Evolutionary conservation across 2,113 vertebrate species (phyloP), one percentile per base, ranked within the genome.

Genomic region (Tor tambroides): DNA sequence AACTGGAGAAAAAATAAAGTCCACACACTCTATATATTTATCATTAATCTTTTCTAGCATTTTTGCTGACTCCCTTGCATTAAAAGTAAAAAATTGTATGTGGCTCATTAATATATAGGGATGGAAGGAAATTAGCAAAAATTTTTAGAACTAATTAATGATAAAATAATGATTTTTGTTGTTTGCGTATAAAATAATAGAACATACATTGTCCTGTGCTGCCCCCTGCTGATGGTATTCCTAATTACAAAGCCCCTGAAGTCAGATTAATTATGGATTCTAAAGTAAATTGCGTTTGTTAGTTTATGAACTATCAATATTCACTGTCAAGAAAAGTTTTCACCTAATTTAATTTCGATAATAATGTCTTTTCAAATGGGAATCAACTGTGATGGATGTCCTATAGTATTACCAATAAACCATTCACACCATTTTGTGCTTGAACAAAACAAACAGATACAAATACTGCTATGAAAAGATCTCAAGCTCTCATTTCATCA

Each of bases 181-280:
- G 56, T 14, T 32, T 63, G 43, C 21, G 3, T 32, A 23, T 21
- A 80, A 54, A n/a, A 56, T 19, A 85, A 85, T 10, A 30, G 3
- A 41, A 38, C 41, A 46, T 21, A 21, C 28, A 32, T 21, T 56
- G 89, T 76, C 61, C 83, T 28, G n/a, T 90, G 88, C 88, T 87
- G 87, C 94, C 92, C 92, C 86, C 94, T 94, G 87, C 92, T 93
- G 94, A 85, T 88, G 56, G 87, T 0, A 59, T 10, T 67, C 30
- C 28, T 35, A 85, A 92, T 81, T 92, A 84, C 91, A 92, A 0
- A 10, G 28, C 28, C 17, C 7, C 8, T 21, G 76, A 54, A 78
- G 3, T 78, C 26, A 9, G 2, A 28, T 76, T 7, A n/a, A 46
- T n/a, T 26, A 11, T 14, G 2, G 4, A 8, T 76, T 10, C 69